phyloP scores from a whole-genome alignment of 2,113 vertebrate species.

The Capreolus pygargus region DNA sequence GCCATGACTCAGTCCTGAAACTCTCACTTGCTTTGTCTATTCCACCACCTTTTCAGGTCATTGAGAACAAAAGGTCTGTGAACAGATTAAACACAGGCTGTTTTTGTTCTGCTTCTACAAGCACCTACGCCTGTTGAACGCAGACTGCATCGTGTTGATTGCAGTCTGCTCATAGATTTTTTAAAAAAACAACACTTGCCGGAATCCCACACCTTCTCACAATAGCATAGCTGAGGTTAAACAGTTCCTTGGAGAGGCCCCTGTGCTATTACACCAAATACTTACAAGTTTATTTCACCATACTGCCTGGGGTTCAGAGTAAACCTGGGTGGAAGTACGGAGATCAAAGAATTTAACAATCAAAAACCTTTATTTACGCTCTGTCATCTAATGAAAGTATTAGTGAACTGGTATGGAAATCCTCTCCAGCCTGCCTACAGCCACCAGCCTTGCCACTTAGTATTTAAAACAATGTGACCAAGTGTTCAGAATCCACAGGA shows the following conservation, averaged over 20 bases:
- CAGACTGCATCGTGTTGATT: too few relatives aligned
- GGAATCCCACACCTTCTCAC: constrained; percentile 49
- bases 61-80: constrained; percentile 38
- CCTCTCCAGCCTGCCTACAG: constrained; percentile 57
- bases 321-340: constrained; percentile 58
- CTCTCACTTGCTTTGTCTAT: neutral
- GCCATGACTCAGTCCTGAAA: neutral
- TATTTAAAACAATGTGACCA: neutral
- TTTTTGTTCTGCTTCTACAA: constrained; percentile 32
- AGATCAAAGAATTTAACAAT: constrained; percentile 78
- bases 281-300: constrained; percentile 73
- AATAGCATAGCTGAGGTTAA: constrained; percentile 44
- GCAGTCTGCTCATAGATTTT: neutral
- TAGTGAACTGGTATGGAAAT: constrained; percentile 74
- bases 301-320: constrained; percentile 64
- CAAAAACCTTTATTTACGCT: constrained; percentile 52
- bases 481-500: neutral
- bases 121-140: neutral
- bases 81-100: constrained; percentile 56
- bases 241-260: constrained; percentile 60
- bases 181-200: neutral
- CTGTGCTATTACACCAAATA: constrained; percentile 67
- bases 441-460: constrained; percentile 42
- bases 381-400: constrained; percentile 77
- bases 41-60: neutral